Conservation (phyloP, 1,140 invertebrate genomes). For the Gryon sp. region DNA sequence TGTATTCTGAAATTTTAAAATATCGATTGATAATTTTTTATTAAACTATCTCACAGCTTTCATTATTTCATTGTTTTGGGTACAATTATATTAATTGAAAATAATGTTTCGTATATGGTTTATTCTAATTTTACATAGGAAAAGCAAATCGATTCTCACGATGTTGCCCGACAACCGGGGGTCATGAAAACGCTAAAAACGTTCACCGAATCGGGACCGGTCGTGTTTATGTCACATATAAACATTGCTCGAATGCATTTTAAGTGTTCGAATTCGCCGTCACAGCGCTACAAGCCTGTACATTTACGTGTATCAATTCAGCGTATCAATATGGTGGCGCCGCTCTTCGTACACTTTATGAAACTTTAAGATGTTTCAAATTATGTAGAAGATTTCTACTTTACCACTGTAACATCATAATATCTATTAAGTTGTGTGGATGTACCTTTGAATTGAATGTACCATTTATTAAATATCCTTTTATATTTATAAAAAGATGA, state of each 20-base stretch:
- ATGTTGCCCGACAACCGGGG: conserved; percentile 35
- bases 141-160: conserved; percentile 43
- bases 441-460: too few species aligned
- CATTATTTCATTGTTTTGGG: not conserved
- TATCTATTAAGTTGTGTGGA: too few species aligned
- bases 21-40: too few species aligned
- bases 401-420: too few species aligned
- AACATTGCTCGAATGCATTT: conserved; percentile 44
- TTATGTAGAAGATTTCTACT: not conserved
- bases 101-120: not conserved
- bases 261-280: conserved; percentile 15
- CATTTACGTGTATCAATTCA: not conserved
- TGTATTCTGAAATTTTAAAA: too few species aligned
- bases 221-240: conserved; percentile 12
- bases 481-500: too few species aligned
- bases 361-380: not conserved
- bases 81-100: conserved; percentile 6
- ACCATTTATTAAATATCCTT: too few species aligned
- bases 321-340: conserved; percentile 6
- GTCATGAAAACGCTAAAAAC: conserved; percentile 42
- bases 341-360: not conserved
- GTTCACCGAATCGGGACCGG: conserved; percentile 21
- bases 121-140: conserved; percentile 41
- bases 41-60: too few species aligned
- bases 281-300: conserved; percentile 14